Conservation (phyloP, 2,113 vertebrate species). For the Meleagris gallopavo region DNA sequence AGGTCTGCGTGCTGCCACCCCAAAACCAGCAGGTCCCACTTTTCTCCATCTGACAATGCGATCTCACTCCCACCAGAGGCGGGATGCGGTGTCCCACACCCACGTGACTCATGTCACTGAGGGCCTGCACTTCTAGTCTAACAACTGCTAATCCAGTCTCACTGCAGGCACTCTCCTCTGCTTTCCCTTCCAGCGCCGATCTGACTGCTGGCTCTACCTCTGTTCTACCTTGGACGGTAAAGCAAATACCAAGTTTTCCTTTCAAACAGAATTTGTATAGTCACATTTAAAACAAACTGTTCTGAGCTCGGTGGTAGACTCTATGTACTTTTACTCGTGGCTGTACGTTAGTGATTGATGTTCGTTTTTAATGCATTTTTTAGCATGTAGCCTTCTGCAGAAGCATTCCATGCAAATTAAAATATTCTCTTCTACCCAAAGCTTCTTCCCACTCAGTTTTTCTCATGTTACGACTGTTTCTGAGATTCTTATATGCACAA, state of each 20-base stretch:
- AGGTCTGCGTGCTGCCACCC: neutral
- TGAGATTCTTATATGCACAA: neutral
- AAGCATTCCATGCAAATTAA: neutral
- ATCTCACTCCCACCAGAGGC: neutral
- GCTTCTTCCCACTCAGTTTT: neutral
- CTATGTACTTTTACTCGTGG: neutral
- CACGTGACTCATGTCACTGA: neutral
- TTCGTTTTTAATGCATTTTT: slow-evolving; percentile 20
- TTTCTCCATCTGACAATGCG: accelerated
- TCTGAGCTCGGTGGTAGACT: neutral
- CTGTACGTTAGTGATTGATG: neutral
- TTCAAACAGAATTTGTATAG: neutral
- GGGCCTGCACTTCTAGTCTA: neutral
- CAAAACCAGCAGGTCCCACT: neutral
- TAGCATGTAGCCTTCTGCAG: slow-evolving; percentile 37
- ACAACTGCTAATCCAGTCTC: accelerated
- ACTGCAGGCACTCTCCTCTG: neutral
- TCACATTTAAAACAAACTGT: neutral
- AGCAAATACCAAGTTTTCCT: neutral
- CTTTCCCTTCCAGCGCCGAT: accelerated
- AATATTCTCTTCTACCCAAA: neutral
- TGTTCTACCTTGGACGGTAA: neutral
- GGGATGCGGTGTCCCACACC: neutral
- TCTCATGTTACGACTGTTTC: neutral
- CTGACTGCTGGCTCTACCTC: neutral